A percentile compares a stretch with the other conserved stretches of the same genome.
These are phyloP conservation scores for Gymnarchus niloticus DNA, from an alignment of 2,113 vertebrate species.

Conservation along the genomic window DNA sequence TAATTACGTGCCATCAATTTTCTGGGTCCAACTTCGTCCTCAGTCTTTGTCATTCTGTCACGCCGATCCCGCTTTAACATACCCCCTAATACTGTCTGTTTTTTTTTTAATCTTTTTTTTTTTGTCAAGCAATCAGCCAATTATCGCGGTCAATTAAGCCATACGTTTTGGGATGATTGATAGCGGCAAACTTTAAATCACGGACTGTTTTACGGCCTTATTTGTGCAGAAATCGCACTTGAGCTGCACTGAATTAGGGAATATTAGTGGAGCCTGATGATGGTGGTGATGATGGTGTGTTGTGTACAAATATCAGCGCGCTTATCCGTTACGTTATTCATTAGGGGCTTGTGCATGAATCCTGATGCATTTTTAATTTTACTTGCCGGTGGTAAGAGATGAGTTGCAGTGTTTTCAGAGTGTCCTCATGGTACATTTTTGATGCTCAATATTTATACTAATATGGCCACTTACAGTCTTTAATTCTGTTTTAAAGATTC, in stretches of 20 bases:
- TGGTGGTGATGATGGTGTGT: background rate
- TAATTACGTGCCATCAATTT: slow-evolving; percentile 40
- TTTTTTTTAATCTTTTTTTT: background rate
- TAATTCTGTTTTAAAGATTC: background rate
- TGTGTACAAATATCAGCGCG: background rate
- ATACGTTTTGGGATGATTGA: slow-evolving; percentile 9
- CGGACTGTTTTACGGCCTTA: background rate
- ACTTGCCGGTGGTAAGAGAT: background rate
- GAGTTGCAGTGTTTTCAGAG: background rate
- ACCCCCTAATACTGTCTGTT: background rate
- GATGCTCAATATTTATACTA: background rate
- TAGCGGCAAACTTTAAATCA: slow-evolving; percentile 1
- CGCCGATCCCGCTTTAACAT: background rate
- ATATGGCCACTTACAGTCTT: background rate
- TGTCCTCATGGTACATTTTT: background rate
- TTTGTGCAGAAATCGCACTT: background rate
- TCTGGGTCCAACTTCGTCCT: slow-evolving; percentile 29
- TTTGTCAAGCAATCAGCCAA: slow-evolving; percentile 13
- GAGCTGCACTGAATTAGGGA: background rate
- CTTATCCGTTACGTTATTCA: background rate
- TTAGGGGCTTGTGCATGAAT: background rate
- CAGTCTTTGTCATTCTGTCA: slow-evolving; percentile 33
- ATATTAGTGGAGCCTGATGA: slow-evolving; percentile 9
- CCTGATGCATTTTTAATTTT: background rate
- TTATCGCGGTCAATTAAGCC: slow-evolving; percentile 16